Evolutionary conservation across 2,888 invertebrate species (phyloP), one percentile per base, ranked within the genome.

Genomic region (Caradrina clavipalpis): DNA sequence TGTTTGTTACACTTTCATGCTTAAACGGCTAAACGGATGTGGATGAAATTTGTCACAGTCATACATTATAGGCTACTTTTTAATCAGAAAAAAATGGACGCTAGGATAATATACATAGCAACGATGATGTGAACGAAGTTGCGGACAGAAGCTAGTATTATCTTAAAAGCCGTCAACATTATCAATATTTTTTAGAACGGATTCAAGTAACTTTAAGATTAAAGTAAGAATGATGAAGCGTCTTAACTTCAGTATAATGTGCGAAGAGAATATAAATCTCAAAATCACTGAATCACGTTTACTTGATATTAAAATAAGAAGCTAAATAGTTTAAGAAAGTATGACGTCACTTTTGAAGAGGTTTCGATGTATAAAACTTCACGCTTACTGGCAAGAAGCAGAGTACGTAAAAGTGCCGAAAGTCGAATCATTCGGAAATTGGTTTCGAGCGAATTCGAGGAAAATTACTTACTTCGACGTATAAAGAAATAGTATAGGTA

Each of bases 341-440:
- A 56, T 53, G 62, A 55, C 42, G 55, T 59, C 61, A 53, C 50
- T 66, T 81, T 67, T 58, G 22, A 69, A 67, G 51, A 66, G 56
- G 39, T 78, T 77, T 78, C 8, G 45, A 50, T n/a, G 60, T 56
- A 76, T 80, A 72, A 60, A 80, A 81, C 81, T 81, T 71, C 59
- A 59, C 56, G 72, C 51, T 81, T 66, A 47, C 65, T 10, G 53
- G 39, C 59, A 66, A 22, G 11, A 50, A 63, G 72, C 31, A 62
- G 45, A 15, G 50, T 60, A 56, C 65, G 65, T 63, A 53, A 81
- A 81, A 81, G 73, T 63, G 58, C 31, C 74, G 42, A 68, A 78
- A 78, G 60, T 78, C 57, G 60, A 78, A 82, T 74, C 57, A 66
- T 66, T 74, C 79, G 69, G 75, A 77, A 81, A 78, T 78, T 78